A percentile compares a stretch with the other conserved stretches of the same genome.
These are phyloP conservation scores for Drymonia ruficornis DNA, from an alignment of 2,888 invertebrate species.

Conservation along the genomic window DNA sequence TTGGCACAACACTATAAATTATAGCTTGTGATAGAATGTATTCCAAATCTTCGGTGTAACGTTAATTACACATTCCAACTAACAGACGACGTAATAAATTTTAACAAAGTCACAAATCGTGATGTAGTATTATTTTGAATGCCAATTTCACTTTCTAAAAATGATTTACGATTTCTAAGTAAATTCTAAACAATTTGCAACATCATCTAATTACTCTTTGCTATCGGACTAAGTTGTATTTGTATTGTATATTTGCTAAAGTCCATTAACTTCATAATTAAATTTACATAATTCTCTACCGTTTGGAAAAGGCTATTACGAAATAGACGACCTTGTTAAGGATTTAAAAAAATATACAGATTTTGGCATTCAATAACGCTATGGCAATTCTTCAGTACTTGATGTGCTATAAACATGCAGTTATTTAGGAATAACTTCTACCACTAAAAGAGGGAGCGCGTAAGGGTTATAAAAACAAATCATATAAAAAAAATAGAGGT, in stretches of 20 bases:
- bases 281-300: constrained; percentile 14
- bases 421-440: constrained; percentile 8
- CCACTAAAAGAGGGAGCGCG: neutral
- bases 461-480: neutral
- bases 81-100: constrained; percentile 17
- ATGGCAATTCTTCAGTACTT: constrained; percentile 31
- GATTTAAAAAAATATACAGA: constrained; percentile 14
- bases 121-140: constrained; percentile 16
- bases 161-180: constrained; percentile 28
- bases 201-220: constrained; percentile 32
- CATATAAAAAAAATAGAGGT: constrained; percentile 9
- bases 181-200: constrained; percentile 25
- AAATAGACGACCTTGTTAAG: constrained; percentile 16
- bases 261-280: constrained; percentile 15
- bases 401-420: constrained; percentile 11
- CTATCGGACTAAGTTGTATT: constrained; percentile 12
- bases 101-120: constrained; percentile 17
- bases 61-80: constrained; percentile 21
- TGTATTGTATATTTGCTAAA: constrained; percentile 13
- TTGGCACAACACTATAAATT: constrained; percentile 18
- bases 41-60: constrained; percentile 9
- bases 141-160: constrained; percentile 35
- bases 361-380: constrained; percentile 13
- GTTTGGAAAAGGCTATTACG: constrained; percentile 16
- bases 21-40: constrained; percentile 9